Conservation (phyloP, 1,140 invertebrate species). For the Lepidurus arcticus region DNA sequence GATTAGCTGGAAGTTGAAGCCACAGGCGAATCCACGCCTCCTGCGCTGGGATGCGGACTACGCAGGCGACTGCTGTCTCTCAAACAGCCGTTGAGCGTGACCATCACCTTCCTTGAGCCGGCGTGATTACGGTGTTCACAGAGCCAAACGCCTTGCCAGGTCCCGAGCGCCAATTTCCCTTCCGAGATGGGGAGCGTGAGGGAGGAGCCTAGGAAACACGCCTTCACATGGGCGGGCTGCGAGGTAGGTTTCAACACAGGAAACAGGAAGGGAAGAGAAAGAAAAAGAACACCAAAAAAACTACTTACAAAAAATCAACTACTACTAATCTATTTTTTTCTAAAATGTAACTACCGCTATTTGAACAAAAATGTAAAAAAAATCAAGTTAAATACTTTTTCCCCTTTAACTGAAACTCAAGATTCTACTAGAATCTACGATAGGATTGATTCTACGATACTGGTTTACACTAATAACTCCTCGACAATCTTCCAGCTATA, state of each 20-base stretch:
- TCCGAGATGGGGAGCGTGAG: slow-evolving; percentile 92
- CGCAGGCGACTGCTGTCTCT: slow-evolving; percentile 71
- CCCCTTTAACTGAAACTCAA: no score
- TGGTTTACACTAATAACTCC: slow-evolving; percentile 23
- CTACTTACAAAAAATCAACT: slow-evolving; percentile 34
- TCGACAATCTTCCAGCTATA: slow-evolving; percentile 37
- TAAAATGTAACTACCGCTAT: background rate
- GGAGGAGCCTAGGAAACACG: slow-evolving; percentile 90
- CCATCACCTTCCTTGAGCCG: slow-evolving; percentile 82
- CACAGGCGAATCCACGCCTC: slow-evolving; percentile 34
- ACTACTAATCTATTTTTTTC: slow-evolving; percentile 21
- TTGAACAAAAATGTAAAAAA: no score
- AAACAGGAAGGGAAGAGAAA: slow-evolving; percentile 26
- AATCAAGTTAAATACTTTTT: no score
- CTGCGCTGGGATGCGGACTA: slow-evolving; percentile 26
- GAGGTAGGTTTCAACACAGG: background rate
- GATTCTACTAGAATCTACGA: no score
- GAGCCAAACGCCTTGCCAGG: slow-evolving; percentile 96
- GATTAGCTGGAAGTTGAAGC: slow-evolving; percentile 36
- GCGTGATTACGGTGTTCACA: slow-evolving; percentile 95
- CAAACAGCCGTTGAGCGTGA: slow-evolving; percentile 83
- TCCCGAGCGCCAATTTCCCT: slow-evolving; percentile 87
- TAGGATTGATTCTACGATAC: no score
- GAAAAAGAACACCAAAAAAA: slow-evolving; percentile 33
- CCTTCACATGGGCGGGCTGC: slow-evolving; percentile 94